Base-by-base conservation (phyloP, 2,113 vertebrate genomes). In the Aplodontia rufa region DNA sequence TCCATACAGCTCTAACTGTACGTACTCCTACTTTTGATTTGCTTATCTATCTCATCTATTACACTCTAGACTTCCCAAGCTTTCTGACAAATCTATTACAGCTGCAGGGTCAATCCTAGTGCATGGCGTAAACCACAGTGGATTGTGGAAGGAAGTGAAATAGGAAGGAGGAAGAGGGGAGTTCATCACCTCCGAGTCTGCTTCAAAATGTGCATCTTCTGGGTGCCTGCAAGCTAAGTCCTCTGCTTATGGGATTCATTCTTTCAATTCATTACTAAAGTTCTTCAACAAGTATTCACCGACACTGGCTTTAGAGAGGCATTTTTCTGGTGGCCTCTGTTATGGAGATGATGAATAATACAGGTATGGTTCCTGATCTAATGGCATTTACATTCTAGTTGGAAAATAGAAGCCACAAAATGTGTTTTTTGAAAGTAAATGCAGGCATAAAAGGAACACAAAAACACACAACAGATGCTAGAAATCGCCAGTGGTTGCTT, bases 401-500 rank as follows among this genome's bases (percentile, higher is more conserved):
- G 83, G 55, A 92, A 58, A 28, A 49, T 69, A 68, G 8, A 42
- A 75, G 62, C 20, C 55, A 8, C 82, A 22, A 45, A 22, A n/a
- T 91, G 79, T 78, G 74, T 6, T 37, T 91, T 95, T 78, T 55
- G 91, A 87, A 97, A 30, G 2, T 49, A 96, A 68, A 86, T 30
- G 6, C 24, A 30, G 13, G 37, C 51, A 92, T 17, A 72, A 92
- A 89, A 93, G 32, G n/a, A 90, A 92, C 11, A 64, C 19, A 71
- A 71, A 85, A 85, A n/a, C 32, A 62, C 42, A 47, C 62, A 28
- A 4, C 17, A 49, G 28, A 35, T n/a, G 1, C 53, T 76, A 20
- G 55, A 78, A 95, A 79, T 12, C 69, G 28, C 30, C 11, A 71
- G 1, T 55, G 75, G 30, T 74, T 22, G 37, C 16, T 71, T 30